phyloP scores from a whole-genome alignment of 2,113 vertebrate genomes.

The Sisor rabdophorus region DNA sequence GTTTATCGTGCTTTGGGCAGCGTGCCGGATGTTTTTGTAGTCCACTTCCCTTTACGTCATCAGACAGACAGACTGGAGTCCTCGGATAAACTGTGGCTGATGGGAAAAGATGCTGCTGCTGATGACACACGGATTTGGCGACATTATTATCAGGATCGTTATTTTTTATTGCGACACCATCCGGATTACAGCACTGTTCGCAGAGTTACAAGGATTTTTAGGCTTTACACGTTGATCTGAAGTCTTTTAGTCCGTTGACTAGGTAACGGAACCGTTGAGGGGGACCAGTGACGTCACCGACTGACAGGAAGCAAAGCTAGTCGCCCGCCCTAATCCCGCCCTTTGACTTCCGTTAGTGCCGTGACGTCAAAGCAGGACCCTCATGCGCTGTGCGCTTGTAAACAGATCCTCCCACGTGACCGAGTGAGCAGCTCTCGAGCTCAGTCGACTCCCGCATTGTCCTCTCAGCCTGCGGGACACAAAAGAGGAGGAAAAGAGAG shows the following conservation, averaged over 20 bases:
- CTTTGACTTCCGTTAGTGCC: not conserved
- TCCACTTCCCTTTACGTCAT: slow-evolving; percentile 31
- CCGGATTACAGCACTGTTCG: not conserved
- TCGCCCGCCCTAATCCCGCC: not conserved
- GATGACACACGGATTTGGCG: not conserved
- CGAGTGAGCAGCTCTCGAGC: slow-evolving; percentile 46
- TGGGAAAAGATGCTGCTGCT: not conserved
- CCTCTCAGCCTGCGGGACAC: slow-evolving; percentile 28
- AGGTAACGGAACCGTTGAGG: not conserved
- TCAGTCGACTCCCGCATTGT: slow-evolving; percentile 62
- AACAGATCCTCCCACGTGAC: slow-evolving; percentile 84
- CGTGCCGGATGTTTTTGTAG: slow-evolving; percentile 72
- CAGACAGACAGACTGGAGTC: not conserved
- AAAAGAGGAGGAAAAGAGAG: not conserved
- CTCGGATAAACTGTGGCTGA: not conserved
- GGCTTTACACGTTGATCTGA: not conserved
- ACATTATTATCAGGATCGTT: not conserved
- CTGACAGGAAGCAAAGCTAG: not conserved
- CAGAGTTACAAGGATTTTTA: not conserved
- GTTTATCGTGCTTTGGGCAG: not conserved
- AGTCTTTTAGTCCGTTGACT: not conserved
- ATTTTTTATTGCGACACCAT: not conserved
- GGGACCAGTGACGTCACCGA: not conserved
- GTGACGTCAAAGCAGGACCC: slow-evolving; percentile 36
- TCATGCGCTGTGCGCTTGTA: slow-evolving; percentile 73